Evolutionary conservation across 2,113 vertebrate species (phyloP).

Genomic region (Triplophysa rosa): DNA sequence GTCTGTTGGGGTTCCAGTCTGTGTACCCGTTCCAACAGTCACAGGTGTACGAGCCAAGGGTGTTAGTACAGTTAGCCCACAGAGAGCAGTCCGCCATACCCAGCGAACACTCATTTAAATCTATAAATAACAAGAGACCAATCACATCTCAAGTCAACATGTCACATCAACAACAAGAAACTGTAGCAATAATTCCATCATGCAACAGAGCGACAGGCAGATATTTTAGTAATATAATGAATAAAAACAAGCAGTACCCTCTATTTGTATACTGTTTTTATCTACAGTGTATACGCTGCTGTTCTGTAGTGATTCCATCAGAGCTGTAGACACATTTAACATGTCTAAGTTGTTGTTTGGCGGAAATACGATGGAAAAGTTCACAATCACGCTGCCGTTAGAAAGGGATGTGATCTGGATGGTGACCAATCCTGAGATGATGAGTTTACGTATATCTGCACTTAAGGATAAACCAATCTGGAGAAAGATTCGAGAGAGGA

Average conservation of each 20-base stretch:
- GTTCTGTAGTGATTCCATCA: conserved; percentile 72
- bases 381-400: conserved; percentile 76
- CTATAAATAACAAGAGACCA: conserved; percentile 57
- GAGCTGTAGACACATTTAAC: conserved; percentile 55
- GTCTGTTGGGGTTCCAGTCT: conserved; percentile 63
- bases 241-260: conserved; percentile 61
- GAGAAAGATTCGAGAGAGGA: conserved; percentile 28
- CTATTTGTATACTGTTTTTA: conserved; percentile 61
- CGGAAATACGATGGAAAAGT: conserved; percentile 71
- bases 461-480: conserved; percentile 74
- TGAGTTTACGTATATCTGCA: conserved; percentile 60
- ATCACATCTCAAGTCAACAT: conserved; percentile 24
- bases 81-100: conserved; percentile 76
- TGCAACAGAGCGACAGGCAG: not conserved
- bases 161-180: conserved; percentile 30
- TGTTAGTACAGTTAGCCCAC: conserved; percentile 74
- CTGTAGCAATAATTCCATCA: conserved; percentile 18
- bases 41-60: conserved; percentile 76
- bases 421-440: conserved; percentile 68
- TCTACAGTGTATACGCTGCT: conserved; percentile 69
- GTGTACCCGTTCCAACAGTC: conserved; percentile 65
- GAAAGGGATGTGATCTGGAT: conserved; percentile 70
- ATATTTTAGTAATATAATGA: not conserved
- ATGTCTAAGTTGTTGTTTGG: conserved; percentile 57
- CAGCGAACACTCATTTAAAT: conserved; percentile 78